Evolutionary conservation across 2,113 vertebrate genomes (phyloP).

Genomic region (Hemichromis elongatus): DNA sequence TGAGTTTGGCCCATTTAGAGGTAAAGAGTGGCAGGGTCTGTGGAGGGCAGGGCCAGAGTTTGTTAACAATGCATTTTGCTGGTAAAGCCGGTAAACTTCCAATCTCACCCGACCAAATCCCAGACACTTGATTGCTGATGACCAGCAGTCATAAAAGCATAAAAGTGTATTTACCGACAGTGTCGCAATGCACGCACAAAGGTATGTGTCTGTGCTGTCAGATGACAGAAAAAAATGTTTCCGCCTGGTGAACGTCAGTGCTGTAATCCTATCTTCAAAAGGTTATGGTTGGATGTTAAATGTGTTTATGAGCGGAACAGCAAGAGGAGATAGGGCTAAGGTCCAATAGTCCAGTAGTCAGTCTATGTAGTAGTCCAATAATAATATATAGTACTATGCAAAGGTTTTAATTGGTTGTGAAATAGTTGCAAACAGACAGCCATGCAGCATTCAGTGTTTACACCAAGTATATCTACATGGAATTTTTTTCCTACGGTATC

Average conservation of each 20-base stretch:
- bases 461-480: neutral
- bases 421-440: neutral
- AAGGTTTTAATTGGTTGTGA: neutral
- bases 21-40: neutral
- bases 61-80: neutral
- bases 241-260: neutral
- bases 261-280: neutral
- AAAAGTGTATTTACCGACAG: neutral
- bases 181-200: neutral
- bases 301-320: neutral
- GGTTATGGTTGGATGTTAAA: neutral
- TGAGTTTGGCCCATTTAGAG: neutral
- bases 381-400: neutral
- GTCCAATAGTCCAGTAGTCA: neutral
- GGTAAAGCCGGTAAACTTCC: neutral
- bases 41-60: neutral
- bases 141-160: slow-evolving; percentile 19
- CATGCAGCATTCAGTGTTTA: neutral
- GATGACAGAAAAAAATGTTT: neutral
- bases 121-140: neutral
- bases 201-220: neutral
- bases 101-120: neutral
- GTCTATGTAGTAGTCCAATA: neutral
- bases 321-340: neutral
- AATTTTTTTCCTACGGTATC: neutral